Base-by-base conservation (phyloP, 2,888 invertebrate genomes). In the Idaea aversata region DNA sequence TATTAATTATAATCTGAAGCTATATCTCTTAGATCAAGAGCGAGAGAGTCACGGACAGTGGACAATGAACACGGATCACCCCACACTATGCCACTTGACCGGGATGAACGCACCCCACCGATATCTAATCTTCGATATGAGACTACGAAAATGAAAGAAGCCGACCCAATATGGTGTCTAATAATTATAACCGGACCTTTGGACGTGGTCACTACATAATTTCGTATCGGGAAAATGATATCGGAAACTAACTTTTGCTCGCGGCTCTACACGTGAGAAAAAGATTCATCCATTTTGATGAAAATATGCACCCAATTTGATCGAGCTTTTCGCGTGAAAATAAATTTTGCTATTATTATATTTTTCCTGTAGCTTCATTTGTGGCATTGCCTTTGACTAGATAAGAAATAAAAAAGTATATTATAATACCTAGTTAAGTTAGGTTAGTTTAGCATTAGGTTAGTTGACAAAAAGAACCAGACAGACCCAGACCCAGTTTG, bases 171-270 rank as follows among this genome's bases (percentile, higher is more conserved):
- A 82, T 81, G 75, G 75, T 75, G 71, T 67, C 75, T 71, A 75
- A 80, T 80, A 81, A 81, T 82, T 81, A 80, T 77, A 77, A 68
- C 67, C 59, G 68, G 76, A 74, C 75, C 77, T 70, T 59, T 63
- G 69, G 57, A 73, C 73, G 70, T 70, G 73, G 47, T 47, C 47
- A 47, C 47, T 13, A 47, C 47, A 47, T 47, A 47, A 47, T 47
- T 47, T 47, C 47, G 10, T 47, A 47, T 47, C 2, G 47, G 13
- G 47, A 47, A 47, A 47, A 47, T 47, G 47, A 10, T 47, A 47
- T 47, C 47, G 47, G 47, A 47, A 47, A 47, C 47, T 47, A 47
- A 10, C 13, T 7, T 47, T 47, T 47, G 2, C 47, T 47, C 10
- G 47, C 47, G 47, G 10, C 47, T 47, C 13, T 47, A 13, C 5